Percentiles rank a stretch among this genome's conserved stretches.
These are phyloP conservation scores for Quadroppia sp. DNA, from an alignment of 2,888 invertebrate species.

Conservation along the genomic window DNA sequence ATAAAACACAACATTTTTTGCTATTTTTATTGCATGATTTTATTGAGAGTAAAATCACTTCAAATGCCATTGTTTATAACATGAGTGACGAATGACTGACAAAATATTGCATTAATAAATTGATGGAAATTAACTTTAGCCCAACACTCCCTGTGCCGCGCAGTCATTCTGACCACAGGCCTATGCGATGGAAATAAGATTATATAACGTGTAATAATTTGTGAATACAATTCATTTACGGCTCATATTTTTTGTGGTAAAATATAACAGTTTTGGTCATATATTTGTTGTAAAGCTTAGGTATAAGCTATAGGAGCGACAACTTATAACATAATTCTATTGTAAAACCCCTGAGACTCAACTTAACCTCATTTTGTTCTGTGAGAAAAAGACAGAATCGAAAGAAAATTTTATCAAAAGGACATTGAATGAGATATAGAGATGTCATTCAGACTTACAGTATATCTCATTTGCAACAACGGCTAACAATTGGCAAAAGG, in stretches of 20 bases:
- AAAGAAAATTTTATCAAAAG: conserved; percentile 12
- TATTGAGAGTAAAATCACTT: too few species aligned
- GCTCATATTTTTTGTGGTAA: conserved; percentile 8
- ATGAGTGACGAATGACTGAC: neutral
- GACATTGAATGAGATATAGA: neutral
- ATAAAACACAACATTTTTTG: too few species aligned
- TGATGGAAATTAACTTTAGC: neutral
- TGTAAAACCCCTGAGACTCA: neutral
- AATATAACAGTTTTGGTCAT: neutral
- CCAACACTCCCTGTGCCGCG: too few species aligned
- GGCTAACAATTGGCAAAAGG: neutral
- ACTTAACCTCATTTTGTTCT: neutral
- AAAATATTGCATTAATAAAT: neutral
- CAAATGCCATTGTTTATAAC: neutral
- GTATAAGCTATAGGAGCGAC: neutral
- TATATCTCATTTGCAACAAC: conserved; percentile 23
- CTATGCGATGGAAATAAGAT: neutral
- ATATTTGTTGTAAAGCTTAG: neutral
- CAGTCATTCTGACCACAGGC: too few species aligned
- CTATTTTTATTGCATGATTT: too few species aligned
- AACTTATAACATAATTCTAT: neutral
- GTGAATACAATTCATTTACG: conserved; percentile 28
- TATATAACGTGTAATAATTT: neutral
- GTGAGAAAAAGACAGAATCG: neutral
- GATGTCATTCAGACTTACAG: conserved; percentile 15